Base-by-base conservation (phyloP, 2,888 invertebrate species). In the Thera britannica region DNA sequence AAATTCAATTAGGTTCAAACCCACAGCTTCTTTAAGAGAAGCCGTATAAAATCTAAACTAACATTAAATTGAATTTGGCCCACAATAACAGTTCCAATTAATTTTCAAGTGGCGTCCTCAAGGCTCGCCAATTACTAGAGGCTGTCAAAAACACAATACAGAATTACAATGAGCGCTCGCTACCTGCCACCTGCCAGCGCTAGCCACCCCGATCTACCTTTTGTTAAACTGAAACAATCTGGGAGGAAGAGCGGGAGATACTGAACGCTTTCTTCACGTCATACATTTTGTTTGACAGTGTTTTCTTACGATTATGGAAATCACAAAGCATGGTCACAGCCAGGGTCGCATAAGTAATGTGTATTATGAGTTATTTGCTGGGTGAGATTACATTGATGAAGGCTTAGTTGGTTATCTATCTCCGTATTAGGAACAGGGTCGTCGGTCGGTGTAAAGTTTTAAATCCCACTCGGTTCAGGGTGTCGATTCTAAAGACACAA, bases 71-170 rank as follows among this genome's bases (percentile, higher is more conserved):
- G 68, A 70, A 72, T 71, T 52, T 36, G 52, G 48, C 58, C 62
- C 51, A 66, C 67, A 71, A 67, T 67, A 71, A 67, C 68, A 71
- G 54, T 69, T 46, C 68, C 70, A 75, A 75, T 75, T 72, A 75
- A 74, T 69, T 74, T 75, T 66, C 62, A 65, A 71, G 71, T 60
- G 49, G 61, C 62, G 59, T 60, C 68, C 67, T 67, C 70, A 52
- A 52, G 52, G 12, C 62, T 62, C 68, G 68, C 68, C 69, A 74
- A 75, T 75, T 75, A 75, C 72, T 72, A 65, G 71, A 52, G 73
- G 66, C 75, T 71, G 74, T 75, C 75, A 72, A 72, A 74, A 74
- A 70, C 74, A 75, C 74, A 75, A 75, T 72, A 72, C 74, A 46
- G 74, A 72, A 75, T 74, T 71, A 75, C 72, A 75, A 74, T 72